phyloP scores from a whole-genome alignment of 2,888 invertebrate genomes.

The Chorisops tibialis region DNA sequence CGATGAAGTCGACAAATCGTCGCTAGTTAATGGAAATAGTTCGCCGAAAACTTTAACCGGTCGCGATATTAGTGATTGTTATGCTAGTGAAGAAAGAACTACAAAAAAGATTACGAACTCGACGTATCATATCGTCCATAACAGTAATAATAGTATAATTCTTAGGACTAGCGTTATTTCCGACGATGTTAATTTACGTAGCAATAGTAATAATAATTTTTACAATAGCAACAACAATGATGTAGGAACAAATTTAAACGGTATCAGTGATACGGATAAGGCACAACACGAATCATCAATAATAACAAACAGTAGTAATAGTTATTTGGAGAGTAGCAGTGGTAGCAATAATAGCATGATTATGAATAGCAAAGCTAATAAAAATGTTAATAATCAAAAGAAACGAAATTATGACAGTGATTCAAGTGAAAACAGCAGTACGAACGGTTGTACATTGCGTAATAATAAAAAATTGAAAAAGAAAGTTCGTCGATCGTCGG shows the following conservation, averaged over 20 bases:
- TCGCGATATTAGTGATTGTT: conserved; percentile 31
- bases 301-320: conserved; percentile 7
- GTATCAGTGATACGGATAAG: conserved; percentile 18
- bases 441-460: conserved; percentile 32
- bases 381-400: conserved; percentile 11
- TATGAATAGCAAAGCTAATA: conserved; percentile 12
- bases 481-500: conserved; percentile 37
- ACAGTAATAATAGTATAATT: conserved; percentile 27
- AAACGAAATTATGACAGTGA: conserved; percentile 46
- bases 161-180: conserved; percentile 18
- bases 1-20: neutral
- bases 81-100: conserved; percentile 32
- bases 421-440: conserved; percentile 36
- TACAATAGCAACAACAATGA: conserved; percentile 28
- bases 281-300: conserved; percentile 21
- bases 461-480: conserved; percentile 36
- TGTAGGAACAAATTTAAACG: conserved; percentile 9
- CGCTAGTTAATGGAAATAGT: conserved; percentile 30
- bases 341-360: conserved; percentile 24
- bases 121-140: conserved; percentile 16
- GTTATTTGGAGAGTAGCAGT: conserved; percentile 25
- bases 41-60: conserved; percentile 20
- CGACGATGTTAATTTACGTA: conserved; percentile 28
- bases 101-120: conserved; percentile 28
- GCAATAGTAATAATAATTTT: conserved; percentile 25